Conservation (phyloP, 2,113 vertebrate species). For the Dipodomys merriami region DNA sequence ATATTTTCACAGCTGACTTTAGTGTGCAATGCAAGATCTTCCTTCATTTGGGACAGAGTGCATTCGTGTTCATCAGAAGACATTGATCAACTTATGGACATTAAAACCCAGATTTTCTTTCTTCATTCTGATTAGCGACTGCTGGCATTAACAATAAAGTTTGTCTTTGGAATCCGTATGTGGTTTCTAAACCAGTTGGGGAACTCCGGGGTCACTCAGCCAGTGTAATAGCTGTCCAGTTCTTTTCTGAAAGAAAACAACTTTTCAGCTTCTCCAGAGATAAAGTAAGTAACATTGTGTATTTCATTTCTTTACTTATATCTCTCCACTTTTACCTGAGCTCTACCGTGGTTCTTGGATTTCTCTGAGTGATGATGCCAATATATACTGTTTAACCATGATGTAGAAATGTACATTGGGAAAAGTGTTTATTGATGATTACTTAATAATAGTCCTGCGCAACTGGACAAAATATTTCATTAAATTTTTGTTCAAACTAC, state of each 20-base stretch:
- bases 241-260: conserved; percentile 87
- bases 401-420: conserved; percentile 12
- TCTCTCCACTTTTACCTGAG: not conserved
- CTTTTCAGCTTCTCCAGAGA: conserved; percentile 92
- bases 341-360: not conserved
- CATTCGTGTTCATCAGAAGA: not conserved
- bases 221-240: conserved; percentile 86
- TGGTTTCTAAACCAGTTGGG: conserved; percentile 87
- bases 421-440: not conserved
- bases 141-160: conserved; percentile 89
- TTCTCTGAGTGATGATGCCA: conserved; percentile 3
- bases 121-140: conserved; percentile 85
- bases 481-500: not conserved
- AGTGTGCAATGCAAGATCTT: not conserved
- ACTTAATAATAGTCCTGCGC: not conserved
- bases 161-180: conserved; percentile 91
- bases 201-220: conserved; percentile 86
- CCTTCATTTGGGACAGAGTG: not conserved
- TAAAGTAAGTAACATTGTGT: conserved; percentile 84
- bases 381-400: not conserved
- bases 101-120: conserved; percentile 44
- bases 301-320: not conserved
- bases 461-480: conserved; percentile 12
- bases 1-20: not conserved
- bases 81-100: not conserved